phyloP scores from a whole-genome alignment of 2,888 invertebrate species.

The Uloborus plumipes region DNA sequence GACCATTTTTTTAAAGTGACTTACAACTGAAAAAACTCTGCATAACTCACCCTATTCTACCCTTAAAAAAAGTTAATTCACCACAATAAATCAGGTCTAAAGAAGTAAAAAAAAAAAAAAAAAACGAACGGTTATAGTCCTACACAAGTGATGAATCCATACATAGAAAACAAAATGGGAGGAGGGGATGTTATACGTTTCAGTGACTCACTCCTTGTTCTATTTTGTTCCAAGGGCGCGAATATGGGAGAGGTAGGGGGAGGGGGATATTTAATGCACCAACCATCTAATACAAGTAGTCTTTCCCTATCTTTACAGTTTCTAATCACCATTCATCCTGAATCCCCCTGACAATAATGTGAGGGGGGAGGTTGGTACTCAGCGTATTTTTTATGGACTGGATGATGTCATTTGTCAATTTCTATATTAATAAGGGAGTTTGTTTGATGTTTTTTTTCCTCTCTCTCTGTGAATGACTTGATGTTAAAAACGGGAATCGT shows the following conservation, averaged over 20 bases:
- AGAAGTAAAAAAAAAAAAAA: slow-evolving; percentile 29
- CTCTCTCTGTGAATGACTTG: too few relatives aligned
- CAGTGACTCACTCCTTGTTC: slow-evolving; percentile 29
- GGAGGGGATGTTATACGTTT: slow-evolving; percentile 17
- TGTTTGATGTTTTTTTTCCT: not conserved
- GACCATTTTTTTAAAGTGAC: not conserved
- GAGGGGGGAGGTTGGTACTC: not conserved
- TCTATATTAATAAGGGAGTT: slow-evolving; percentile 31
- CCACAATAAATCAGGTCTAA: slow-evolving; percentile 38
- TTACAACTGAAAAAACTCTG: not conserved
- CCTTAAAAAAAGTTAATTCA: slow-evolving; percentile 6
- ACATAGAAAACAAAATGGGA: slow-evolving; percentile 14
- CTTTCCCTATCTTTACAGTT: slow-evolving; percentile 43
- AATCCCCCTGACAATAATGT: slow-evolving; percentile 27
- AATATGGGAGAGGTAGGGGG: too few relatives aligned
- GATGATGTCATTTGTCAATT: slow-evolving; percentile 52
- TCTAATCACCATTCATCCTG: slow-evolving; percentile 53
- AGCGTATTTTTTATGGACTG: slow-evolving; percentile 24
- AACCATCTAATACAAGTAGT: too few relatives aligned
- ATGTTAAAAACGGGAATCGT: too few relatives aligned
- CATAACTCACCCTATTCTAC: not conserved
- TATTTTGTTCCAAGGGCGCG: too few relatives aligned
- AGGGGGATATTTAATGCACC: too few relatives aligned
- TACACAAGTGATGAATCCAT: slow-evolving; percentile 48
- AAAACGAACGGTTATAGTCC: slow-evolving; percentile 30